Conservation (phyloP, 2,113 vertebrate genomes). For the rat (Rattus norvegicus) region GRCr8 NC_086020.1:242396001-242396500, state of each 20-base stretch:
- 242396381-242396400: not conserved
- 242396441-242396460: not conserved
- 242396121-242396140: not conserved
- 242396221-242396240: not conserved
- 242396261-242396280: not conserved
- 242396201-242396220: too few species aligned
- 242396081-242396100: not conserved
- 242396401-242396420: not conserved
- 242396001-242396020: not conserved
- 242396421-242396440: not conserved
- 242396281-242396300: not conserved
- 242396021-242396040: not conserved
- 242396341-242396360: not conserved
- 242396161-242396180: not conserved
- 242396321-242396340: not conserved
- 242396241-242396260: too few species aligned
- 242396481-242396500: not conserved
- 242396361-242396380: not conserved
- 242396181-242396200: not conserved
- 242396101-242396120: not conserved
- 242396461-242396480: fast-evolving
- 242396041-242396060: not conserved
- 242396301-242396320: not conserved
- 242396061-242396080: not conserved
- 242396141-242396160: not conserved